Evolutionary conservation across 1,140 invertebrate genomes (phyloP), one percentile per base, ranked within the genome.

Genomic region (Drosophila miranda): DNA sequence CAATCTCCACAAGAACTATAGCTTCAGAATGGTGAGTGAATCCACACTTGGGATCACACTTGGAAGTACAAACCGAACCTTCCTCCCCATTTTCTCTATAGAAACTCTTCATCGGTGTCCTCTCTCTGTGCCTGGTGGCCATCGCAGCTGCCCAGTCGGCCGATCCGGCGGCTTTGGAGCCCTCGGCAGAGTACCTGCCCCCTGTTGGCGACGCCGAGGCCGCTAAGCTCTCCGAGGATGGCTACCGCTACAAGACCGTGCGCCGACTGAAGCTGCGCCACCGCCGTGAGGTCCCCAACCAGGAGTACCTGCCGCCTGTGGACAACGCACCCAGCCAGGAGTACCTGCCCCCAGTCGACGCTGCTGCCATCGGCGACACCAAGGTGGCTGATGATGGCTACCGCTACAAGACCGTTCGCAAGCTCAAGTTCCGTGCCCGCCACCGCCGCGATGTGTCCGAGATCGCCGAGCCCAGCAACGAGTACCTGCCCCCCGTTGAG

Each of bases 401-500:
- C 49, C 83, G 83, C 16, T 88, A 88, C 62, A 78, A 80, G 61
- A 75, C 71, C 28, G 71, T 83, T 45, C 77, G 77, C 60, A 72
- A 75, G 43, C 45, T 80, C 8, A 75, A 82, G 68, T 74, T 75
- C 70, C 79, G 83, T 56, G 63, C 80, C 16, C 81, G 81, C 52
- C 86, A 89, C 30, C 79, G 88, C 73, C 86, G 88, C 38, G 88
- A 90, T 70, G 82, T 90, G 14, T 76, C 74, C n/a, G 78, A 89
- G 58, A 70, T 89, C 13, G 77, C 64, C 6, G 77, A 81, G 54
- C 86, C 86, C 50, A 69, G 52, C 26, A 61, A 50, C 49, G 88
- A 90, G 50, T 89, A 90, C 41, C 78, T 90, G 70, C 86, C 88
- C 0, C 87, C 88, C 6, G 82, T 89, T 5, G 81, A 89, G 21